Percentiles rank a stretch among this genome's conserved stretches.
These are phyloP conservation scores for Potamarius usumacintae DNA, from an alignment of 2,113 vertebrate species.

Conservation along the genomic window DNA sequence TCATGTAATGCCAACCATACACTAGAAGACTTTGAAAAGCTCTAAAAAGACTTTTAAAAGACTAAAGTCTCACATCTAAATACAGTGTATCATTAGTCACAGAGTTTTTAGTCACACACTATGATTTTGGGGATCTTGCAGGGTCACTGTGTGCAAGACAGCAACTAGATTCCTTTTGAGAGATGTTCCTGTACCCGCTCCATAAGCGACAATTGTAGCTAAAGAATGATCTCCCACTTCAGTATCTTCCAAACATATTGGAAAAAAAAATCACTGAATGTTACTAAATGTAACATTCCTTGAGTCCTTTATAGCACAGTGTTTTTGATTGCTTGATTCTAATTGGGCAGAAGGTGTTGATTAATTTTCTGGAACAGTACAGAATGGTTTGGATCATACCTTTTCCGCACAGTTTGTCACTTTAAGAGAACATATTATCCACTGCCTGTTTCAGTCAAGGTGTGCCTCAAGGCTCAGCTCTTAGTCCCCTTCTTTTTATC, in stretches of 20 bases:
- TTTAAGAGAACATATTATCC: not conserved
- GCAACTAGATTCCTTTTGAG: too few relatives aligned
- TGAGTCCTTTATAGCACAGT: not conserved
- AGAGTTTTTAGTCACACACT: too few relatives aligned
- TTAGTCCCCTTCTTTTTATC: not conserved
- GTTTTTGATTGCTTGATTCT: not conserved
- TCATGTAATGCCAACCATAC: not conserved
- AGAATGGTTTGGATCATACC: not conserved
- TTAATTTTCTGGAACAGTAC: not conserved
- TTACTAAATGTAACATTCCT: not conserved
- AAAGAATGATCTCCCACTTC: not conserved
- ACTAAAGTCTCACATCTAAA: too few relatives aligned
- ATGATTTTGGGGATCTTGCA: too few relatives aligned
- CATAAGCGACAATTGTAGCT: not conserved
- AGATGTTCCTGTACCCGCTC: too few relatives aligned
- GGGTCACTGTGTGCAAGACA: too few relatives aligned
- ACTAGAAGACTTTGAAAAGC: too few relatives aligned
- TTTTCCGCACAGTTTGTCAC: not conserved
- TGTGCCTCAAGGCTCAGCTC: not conserved
- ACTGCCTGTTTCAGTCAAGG: not conserved
- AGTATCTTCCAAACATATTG: not conserved
- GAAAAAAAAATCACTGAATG: not conserved
- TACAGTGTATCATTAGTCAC: too few relatives aligned
- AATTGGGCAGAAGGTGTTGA: not conserved
- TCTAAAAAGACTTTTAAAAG: too few relatives aligned